phyloP scores from a whole-genome alignment of 1,140 invertebrate genomes.

The Bombus sylvicola region DNA sequence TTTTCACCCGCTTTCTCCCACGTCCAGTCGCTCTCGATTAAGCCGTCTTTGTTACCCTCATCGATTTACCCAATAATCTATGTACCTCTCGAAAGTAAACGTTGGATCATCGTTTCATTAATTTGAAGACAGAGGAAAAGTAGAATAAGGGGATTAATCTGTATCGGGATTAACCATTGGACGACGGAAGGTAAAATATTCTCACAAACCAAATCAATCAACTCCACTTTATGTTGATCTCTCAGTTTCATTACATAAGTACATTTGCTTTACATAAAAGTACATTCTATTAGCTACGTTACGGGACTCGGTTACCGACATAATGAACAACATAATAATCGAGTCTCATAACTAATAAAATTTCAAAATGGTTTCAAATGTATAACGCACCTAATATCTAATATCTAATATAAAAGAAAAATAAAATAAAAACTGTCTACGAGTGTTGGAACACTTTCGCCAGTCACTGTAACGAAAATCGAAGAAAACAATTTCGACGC shows the following conservation, averaged over 20 bases:
- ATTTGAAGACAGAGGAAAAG: not conserved
- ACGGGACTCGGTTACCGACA: too few species aligned
- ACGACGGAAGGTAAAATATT: not conserved
- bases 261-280: too few species aligned
- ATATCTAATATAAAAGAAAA: too few species aligned
- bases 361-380: too few species aligned
- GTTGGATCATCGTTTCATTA: not conserved
- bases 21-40: not conserved
- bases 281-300: too few species aligned
- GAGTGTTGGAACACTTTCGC: not conserved
- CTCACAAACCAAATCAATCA: not conserved
- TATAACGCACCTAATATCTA: too few species aligned
- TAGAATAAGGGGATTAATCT: not conserved
- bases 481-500: not conserved
- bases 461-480: not conserved
- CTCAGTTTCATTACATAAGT: not conserved
- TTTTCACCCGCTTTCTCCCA: constrained; percentile 28
- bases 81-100: not conserved
- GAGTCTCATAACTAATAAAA: too few species aligned
- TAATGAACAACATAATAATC: too few species aligned
- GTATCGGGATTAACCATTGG: not conserved
- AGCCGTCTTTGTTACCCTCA: not conserved
- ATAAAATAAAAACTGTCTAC: too few species aligned
- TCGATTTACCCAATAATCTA: not conserved
- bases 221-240: not conserved